Base-by-base conservation (phyloP, 2,797 vertebrate species). In the Melanotaenia boesemani region DNA sequence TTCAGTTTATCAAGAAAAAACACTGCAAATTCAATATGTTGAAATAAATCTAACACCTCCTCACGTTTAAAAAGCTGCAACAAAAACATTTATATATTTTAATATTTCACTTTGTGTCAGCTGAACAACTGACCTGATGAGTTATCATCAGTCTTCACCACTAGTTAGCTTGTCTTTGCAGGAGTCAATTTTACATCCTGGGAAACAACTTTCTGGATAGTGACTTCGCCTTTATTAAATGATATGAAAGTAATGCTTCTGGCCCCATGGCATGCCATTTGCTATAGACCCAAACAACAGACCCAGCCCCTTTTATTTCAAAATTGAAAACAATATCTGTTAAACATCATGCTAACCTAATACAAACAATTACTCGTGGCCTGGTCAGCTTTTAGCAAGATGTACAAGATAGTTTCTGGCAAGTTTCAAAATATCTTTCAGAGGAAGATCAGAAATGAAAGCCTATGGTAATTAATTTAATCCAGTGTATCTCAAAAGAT, bases 401-500 rank as follows among this genome's bases (percentile, higher is more conserved):
- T 34, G 46, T 13, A 13, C 20, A 66, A 64, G 26, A 58, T 26
- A 4, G 55, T 26, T 22, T 24, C 30, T 44, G 63, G 44, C 63
- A 26, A 11, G 16, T 34, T 61, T 71, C 57, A 30, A 71, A 66
- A 46, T 5, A 30, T 73, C 44, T 77, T 55, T 26, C 20, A 64
- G 22, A 52, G 2, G 48, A 71, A 52, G 30, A 39, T 6, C 30
- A 70, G 50, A 59, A 67, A 70, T 60, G 67, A 56, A 60, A 63
- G 59, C 63, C 28, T 61, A 22, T 7, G 66, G 39, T 11, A 62
- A 30, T 61, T 57, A 75, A 77, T 72, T 72, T 12, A n/a, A 69
- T 68, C 60, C 61, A 16, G n/a, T 39, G 39, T 3, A 37, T 60
- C 63, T 64, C 76, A 72, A 20, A 72, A 79, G 81, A 86, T 82